Evolutionary conservation across 2,888 invertebrate genomes (phyloP).

Genomic region (Tetanocera ferruginea): DNA sequence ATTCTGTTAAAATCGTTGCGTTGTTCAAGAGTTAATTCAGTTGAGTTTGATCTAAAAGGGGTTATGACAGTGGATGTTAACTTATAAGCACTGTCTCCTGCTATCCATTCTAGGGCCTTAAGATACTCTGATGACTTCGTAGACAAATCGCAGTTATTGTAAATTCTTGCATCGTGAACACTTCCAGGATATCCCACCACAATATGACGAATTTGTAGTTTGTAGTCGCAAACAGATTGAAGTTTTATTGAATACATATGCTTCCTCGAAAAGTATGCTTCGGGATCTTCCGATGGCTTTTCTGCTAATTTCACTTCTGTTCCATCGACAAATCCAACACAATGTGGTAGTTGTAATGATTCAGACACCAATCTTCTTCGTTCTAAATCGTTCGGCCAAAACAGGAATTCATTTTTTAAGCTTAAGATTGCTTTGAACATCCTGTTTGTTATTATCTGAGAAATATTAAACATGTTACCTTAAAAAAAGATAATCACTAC

Average conservation of each 20-base stretch:
- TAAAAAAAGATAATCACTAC: too few relatives aligned
- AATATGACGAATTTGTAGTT: slow-evolving; percentile 35
- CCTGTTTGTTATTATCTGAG: background rate
- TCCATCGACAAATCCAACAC: slow-evolving; percentile 42
- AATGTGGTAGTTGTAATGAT: slow-evolving; percentile 37
- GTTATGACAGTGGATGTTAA: slow-evolving; percentile 35
- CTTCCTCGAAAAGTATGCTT: slow-evolving; percentile 41
- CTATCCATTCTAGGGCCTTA: slow-evolving; percentile 41
- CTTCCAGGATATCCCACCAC: slow-evolving; percentile 41
- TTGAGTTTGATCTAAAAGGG: background rate
- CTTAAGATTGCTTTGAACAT: slow-evolving; percentile 15
- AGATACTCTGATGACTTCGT: slow-evolving; percentile 32
- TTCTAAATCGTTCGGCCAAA: slow-evolving; percentile 28
- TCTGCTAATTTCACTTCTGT: slow-evolving; percentile 40
- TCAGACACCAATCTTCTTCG: slow-evolving; percentile 25
- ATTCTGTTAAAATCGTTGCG: background rate
- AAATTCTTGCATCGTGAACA: slow-evolving; percentile 42
- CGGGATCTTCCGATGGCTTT: slow-evolving; percentile 39
- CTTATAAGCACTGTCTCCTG: slow-evolving; percentile 43
- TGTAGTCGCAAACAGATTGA: slow-evolving; percentile 36
- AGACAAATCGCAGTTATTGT: slow-evolving; percentile 40
- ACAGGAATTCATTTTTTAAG: slow-evolving; percentile 19
- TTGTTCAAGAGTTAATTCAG: background rate
- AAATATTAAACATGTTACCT: too few relatives aligned
- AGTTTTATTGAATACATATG: slow-evolving; percentile 43